phyloP scores from a whole-genome alignment of 2,113 vertebrate species.

The Eublepharis macularius region DNA sequence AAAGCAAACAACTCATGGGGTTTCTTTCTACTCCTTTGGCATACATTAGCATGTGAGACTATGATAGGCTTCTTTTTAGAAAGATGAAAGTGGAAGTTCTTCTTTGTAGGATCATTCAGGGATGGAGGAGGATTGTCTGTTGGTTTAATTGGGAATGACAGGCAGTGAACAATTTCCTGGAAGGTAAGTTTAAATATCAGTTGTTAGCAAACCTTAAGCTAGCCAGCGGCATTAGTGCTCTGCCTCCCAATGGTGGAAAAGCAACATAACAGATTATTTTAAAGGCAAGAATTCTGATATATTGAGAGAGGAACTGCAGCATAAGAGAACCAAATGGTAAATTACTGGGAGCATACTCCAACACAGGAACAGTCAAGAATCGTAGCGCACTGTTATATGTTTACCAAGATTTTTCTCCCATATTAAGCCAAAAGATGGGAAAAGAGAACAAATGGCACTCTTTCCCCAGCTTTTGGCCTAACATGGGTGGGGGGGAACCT shows the following conservation, averaged over 20 bases:
- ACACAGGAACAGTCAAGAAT: neutral
- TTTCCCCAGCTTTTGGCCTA: no score
- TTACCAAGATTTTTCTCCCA: neutral
- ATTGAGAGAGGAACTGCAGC: fast-evolving
- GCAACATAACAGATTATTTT: neutral
- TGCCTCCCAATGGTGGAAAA: neutral
- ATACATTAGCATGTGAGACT: neutral
- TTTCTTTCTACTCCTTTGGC: neutral
- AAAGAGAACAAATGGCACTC: no score
- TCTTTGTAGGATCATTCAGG: conserved; percentile 6
- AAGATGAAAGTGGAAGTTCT: neutral
- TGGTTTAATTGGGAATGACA: neutral
- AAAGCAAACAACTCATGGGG: neutral
- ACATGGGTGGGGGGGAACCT: no score
- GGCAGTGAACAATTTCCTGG: neutral
- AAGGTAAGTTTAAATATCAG: neutral
- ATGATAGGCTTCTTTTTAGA: fast-evolving
- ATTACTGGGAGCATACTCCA: neutral
- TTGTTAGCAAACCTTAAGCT: conserved; percentile 2
- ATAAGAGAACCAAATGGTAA: neutral
- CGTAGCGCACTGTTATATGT: no score
- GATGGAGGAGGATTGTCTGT: neutral
- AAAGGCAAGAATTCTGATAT: neutral
- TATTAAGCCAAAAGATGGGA: neutral
- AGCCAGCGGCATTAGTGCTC: neutral